A percentile compares a stretch with the other conserved stretches of the same genome.
Evolutionary conservation across 2,797 vertebrate species (phyloP).

Genomic region (Epinephelus coioides): DNA sequence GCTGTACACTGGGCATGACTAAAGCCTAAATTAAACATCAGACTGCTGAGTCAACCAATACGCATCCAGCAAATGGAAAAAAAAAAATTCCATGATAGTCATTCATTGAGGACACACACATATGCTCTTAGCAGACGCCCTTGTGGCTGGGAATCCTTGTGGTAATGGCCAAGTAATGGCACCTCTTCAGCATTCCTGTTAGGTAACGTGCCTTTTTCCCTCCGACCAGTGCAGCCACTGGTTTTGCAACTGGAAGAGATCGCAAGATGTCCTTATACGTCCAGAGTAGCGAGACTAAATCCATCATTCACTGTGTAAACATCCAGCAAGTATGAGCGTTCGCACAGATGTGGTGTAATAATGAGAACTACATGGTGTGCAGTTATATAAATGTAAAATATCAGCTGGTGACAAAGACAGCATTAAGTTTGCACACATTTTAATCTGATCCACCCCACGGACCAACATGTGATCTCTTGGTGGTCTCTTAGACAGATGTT

Average conservation of each 20-base stretch:
- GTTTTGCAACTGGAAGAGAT: slow-evolving; percentile 51
- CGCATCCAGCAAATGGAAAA: slow-evolving; percentile 38
- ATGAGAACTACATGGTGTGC: background rate
- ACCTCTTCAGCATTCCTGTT: slow-evolving; percentile 75
- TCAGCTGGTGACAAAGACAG: background rate
- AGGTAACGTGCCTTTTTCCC: slow-evolving; percentile 69
- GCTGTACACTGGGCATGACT: slow-evolving; percentile 50
- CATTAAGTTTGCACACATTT: background rate
- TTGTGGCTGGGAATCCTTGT: slow-evolving; percentile 72
- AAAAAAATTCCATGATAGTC: slow-evolving; percentile 66
- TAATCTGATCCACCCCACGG: background rate
- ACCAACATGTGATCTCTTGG: background rate
- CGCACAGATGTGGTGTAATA: slow-evolving; percentile 17
- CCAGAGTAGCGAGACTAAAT: slow-evolving; percentile 29
- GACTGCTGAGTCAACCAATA: slow-evolving; percentile 72
- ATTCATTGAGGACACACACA: slow-evolving; percentile 50
- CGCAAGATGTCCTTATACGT: slow-evolving; percentile 66
- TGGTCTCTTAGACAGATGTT: background rate
- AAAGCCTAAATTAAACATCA: slow-evolving; percentile 71
- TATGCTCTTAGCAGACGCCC: slow-evolving; percentile 41
- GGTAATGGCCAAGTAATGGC: slow-evolving; percentile 68
- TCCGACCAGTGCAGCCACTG: slow-evolving; percentile 38
- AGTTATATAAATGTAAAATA: background rate
- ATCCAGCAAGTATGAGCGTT: slow-evolving; percentile 9
- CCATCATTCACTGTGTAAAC: slow-evolving; percentile 25